phyloP scores from a whole-genome alignment of 2,888 invertebrate species.

The Ectropis crepuscularia region DNA sequence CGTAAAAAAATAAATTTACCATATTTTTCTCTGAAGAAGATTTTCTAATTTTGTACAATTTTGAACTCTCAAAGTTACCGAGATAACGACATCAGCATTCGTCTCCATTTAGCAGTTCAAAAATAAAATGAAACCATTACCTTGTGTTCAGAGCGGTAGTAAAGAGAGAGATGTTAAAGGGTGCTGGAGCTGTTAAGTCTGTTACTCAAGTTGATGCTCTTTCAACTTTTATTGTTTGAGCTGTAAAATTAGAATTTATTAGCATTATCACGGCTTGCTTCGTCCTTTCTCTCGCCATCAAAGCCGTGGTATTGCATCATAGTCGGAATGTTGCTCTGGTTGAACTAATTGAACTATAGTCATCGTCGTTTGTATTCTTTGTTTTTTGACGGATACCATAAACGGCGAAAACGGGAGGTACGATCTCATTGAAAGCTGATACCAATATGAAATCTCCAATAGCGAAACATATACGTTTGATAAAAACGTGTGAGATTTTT shows the following conservation, averaged over 20 bases:
- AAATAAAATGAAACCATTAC: constrained; percentile 16
- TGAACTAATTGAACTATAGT: background rate
- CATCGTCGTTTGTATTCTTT: background rate
- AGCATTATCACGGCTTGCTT: constrained; percentile 12
- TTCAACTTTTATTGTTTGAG: constrained; percentile 25
- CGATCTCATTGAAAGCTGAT: too few relatives aligned
- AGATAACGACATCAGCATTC: too few relatives aligned
- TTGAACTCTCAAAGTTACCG: too few relatives aligned
- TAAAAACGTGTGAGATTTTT: too few relatives aligned
- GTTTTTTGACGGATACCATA: background rate
- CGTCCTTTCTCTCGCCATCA: constrained; percentile 20
- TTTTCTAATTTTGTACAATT: too few relatives aligned
- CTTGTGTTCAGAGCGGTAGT: constrained; percentile 8
- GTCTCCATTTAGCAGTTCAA: background rate
- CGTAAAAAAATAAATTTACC: too few relatives aligned
- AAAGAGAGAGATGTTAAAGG: constrained; percentile 19
- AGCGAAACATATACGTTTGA: too few relatives aligned
- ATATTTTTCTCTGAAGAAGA: too few relatives aligned
- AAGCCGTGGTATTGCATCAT: constrained; percentile 21
- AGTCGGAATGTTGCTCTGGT: background rate
- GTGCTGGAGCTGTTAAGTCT: constrained; percentile 5
- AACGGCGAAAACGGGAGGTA: too few relatives aligned
- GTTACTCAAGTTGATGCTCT: constrained; percentile 19
- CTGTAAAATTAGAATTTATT: constrained; percentile 28
- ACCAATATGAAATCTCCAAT: too few relatives aligned